phyloP scores from a whole-genome alignment of 2,113 vertebrate species.

The Turnix velox region DNA sequence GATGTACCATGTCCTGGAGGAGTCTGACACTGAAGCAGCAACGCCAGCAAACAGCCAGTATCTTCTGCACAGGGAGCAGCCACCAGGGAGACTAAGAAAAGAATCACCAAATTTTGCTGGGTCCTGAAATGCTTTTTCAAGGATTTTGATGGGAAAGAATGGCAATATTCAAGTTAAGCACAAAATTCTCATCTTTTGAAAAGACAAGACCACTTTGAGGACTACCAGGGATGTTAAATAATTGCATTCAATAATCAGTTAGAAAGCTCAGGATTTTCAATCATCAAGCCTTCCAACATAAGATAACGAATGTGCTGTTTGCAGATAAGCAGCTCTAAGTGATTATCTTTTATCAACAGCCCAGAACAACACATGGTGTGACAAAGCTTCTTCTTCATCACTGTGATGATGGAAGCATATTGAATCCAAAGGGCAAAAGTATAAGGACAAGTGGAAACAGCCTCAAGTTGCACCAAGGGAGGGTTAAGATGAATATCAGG shows the following conservation, averaged over 20 bases:
- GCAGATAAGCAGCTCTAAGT: neutral
- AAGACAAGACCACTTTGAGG: neutral
- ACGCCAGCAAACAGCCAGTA: neutral
- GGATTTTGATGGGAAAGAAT: fast-evolving
- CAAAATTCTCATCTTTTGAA: neutral
- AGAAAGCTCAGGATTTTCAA: neutral
- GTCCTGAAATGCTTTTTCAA: neutral
- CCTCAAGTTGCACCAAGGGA: no score
- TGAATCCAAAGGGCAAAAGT: neutral
- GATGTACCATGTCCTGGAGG: neutral
- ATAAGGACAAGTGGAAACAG: no score
- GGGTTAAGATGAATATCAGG: no score
- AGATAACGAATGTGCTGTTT: neutral
- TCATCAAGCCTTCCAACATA: neutral
- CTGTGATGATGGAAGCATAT: neutral
- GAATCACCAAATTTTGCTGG: neutral
- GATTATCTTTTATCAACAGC: neutral
- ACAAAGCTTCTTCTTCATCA: neutral
- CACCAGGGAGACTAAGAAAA: neutral
- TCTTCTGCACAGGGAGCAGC: neutral
- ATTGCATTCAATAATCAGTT: neutral
- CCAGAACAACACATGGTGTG: neutral
- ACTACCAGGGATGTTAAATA: neutral
- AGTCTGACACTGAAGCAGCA: neutral
- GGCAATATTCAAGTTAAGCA: neutral